Base-by-base conservation (phyloP, 2,888 invertebrate genomes). In the Eurois occulta region DNA sequence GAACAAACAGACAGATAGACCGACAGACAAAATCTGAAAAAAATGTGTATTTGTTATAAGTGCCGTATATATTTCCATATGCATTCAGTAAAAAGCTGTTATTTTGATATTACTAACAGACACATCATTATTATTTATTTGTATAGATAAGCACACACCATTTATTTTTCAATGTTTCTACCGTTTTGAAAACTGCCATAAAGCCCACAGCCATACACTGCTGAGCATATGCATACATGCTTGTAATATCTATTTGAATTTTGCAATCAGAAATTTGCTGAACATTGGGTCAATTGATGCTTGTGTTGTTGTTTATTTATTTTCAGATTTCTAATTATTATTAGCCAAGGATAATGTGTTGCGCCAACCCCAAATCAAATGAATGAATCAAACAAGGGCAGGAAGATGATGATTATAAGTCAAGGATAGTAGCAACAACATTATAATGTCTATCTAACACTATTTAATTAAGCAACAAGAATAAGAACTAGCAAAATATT, bases 401-500 rank as follows among this genome's bases (percentile, higher is more conserved):
- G 41, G 41, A 11, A 41, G 1, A 41, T 11, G 41, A 41, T 11
- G 41, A 41, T 11, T 11, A 41, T 11, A 11, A 48, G 11, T 41
- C 38, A 32, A 32, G 16, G 24, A 62, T 48, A 48, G 16, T 43
- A 28, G 18, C 32, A 48, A 28, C 24, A 68, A n/a, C 35, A 4
- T 7, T 69, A 41, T 21, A 32, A 16, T 72, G 38, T 52, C 13
- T 28, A 80, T 67, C 11, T 38, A 75, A 48, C 46, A 64, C 16
- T 79, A 52, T 8, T 41, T 43, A 43, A 2, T 24, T 4, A 38
- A 43, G 32, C 41, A 69, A 52, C 43, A 3, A 76, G 52, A 55
- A 67, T 52, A 38, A 48, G 16, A 13, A 52, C 77, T 65, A 77
- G 70, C 55, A 62, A 55, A 67, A 41, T 46, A 58, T 71, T 75